Evolutionary conservation across 1,140 invertebrate species (phyloP).

Genomic region (Pogonomyrmex barbatus): DNA sequence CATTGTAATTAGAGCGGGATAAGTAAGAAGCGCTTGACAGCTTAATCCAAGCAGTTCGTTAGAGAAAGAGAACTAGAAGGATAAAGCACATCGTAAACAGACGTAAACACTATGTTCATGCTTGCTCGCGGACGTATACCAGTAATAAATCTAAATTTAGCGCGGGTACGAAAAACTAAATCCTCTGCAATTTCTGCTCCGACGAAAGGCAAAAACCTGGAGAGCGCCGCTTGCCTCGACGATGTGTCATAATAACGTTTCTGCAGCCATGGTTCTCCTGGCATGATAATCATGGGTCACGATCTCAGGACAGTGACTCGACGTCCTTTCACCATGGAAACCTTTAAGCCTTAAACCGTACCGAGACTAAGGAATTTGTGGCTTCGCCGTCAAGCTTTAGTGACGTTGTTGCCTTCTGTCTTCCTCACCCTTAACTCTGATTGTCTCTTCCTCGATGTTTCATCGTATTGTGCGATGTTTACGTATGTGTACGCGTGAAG

Average conservation of each 20-base stretch:
- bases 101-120: conserved; percentile 55
- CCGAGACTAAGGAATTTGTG: conserved; percentile 63
- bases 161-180: conserved; percentile 65
- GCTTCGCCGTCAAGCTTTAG: conserved; percentile 37
- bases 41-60: conserved; percentile 31
- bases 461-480: not conserved
- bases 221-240: conserved; percentile 51
- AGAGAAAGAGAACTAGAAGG: conserved; percentile 5
- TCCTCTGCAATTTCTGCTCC: conserved; percentile 67
- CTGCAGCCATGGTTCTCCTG: conserved; percentile 44
- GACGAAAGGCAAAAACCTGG: conserved; percentile 61
- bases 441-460: not conserved
- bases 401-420: conserved; percentile 41
- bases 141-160: conserved; percentile 70
- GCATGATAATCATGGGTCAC: conserved; percentile 55
- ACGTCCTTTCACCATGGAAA: conserved; percentile 58
- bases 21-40: conserved; percentile 32
- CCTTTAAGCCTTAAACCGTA: conserved; percentile 64
- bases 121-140: conserved; percentile 33
- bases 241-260: conserved; percentile 68
- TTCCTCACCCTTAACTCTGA: conserved; percentile 34
- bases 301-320: conserved; percentile 41
- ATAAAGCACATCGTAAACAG: conserved; percentile 55
- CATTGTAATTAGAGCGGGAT: conserved; percentile 31
- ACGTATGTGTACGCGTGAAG: conserved; percentile 33